Evolutionary conservation across 2,797 vertebrate genomes (phyloP), one percentile per base, ranked within the genome.

Genomic region (Lepus townsendii): DNA sequence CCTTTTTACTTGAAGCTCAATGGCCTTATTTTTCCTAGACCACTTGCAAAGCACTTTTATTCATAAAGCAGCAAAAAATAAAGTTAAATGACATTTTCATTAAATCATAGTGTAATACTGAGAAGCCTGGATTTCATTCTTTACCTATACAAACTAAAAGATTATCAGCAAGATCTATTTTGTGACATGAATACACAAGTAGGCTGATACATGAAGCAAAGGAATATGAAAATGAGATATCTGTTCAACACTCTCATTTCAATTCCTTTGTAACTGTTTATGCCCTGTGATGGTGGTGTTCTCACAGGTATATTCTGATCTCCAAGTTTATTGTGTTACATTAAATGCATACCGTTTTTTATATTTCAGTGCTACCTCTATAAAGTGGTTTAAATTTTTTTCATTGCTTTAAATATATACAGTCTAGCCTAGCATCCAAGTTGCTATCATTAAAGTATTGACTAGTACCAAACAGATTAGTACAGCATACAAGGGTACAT

Each of bases 401-500:
- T 47, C 26, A 65, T n/a, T n/a, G 7, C 27, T 27, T 66, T 50
- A 50, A 6, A 32, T 22, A n/a, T 13, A 22, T 12, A 50, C 11
- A n/a, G 19, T 14, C 63, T 30, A 52, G 24, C 42, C 12, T 32
- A 26, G 80, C 47, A 24, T 68, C 20, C 68, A 14, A 2, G 10
- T 47, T 26, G 69, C 35, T 38, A 38, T 42, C 26, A n/a, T 4
- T 14, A 72, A 47, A 72, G 22, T 4, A 13, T 32, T 47, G 57
- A 72, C 22, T 5, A 80, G 65, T 7, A 38, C 14, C 14, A 22
- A 22, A 13, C 5, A 26, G 32, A 69, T 26, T 26, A 4, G 16
- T 32, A 16, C 16, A 3, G 32, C 1, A 10, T 32, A 1, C 0
- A 2, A 66, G 5, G 27, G 27, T 30, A 16, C 35, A 27, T 11